Base-by-base conservation (phyloP, 1,140 invertebrate genomes). In the Drosophila suzukii region DNA sequence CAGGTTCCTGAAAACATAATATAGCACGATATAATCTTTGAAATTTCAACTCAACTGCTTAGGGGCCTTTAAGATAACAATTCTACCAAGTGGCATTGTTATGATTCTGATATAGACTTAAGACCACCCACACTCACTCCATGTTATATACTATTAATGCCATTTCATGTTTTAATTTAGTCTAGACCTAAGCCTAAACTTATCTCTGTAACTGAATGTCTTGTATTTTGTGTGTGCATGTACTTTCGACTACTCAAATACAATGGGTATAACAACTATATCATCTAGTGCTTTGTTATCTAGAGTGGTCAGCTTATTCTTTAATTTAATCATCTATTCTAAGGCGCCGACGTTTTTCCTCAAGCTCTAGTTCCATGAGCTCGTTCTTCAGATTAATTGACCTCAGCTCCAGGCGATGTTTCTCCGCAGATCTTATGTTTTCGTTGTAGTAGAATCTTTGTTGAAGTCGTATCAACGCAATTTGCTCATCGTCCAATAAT, bases 51-150 rank as follows among this genome's bases (percentile, higher is more conserved):
- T 53, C 15, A 53, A n/a, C 12, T 10, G 5, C 12, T 34, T 34
- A 20, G 60, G 17, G 49, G 49, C 20, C 65, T 53, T 63, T 58
- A 73, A 47, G 41, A 20, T 15, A 17, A 34, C 68, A 65, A 76
- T 72, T 66, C 76, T 55, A 84, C 75, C 39, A 67, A 80, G 76
- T 83, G 76, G 66, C 36, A 60, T 67, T 78, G 53, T 62, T 15
- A 54, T 51, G 20, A 77, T 77, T 70, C 77, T 79, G 59, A 83
- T 62, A 75, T 82, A 83, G 80, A 43, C 54, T 30, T 83, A 83
- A 53, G 68, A 34, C 30, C 43, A 60, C 50, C 63, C 50, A 59
- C 43, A 75, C 59, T 59, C 60, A 79, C 49, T 39, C 39, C 54
- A 60, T 79, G 62, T 62, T 67, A 50, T 59, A 56, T 68, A 79